These are phyloP conservation scores for Anhinga anhinga DNA, from an alignment of 2,113 vertebrate genomes.

Conservation along the genomic window DNA sequence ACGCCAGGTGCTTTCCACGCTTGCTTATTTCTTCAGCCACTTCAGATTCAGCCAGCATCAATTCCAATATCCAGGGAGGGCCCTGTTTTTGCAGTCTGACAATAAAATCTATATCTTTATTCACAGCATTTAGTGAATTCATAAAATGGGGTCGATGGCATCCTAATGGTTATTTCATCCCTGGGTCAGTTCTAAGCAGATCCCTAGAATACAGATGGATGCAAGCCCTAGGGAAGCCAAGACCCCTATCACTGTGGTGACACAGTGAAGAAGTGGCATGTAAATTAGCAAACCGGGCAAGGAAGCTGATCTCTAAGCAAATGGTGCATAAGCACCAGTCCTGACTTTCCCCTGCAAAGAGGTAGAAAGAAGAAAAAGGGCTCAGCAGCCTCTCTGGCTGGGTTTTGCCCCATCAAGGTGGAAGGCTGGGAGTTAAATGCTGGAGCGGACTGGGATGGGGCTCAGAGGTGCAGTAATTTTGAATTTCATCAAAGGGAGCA, in stretches of 20 bases:
- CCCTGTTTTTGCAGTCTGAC: slow-evolving; percentile 31
- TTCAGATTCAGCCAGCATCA: slow-evolving; percentile 19
- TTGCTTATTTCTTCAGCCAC: slow-evolving; percentile 28
- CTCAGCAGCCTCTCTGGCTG: neutral
- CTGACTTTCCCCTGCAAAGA: neutral
- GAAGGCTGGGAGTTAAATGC: neutral
- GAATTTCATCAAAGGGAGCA: neutral
- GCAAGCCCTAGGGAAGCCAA: neutral
- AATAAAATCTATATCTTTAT: slow-evolving; percentile 62
- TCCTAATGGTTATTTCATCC: slow-evolving; percentile 40
- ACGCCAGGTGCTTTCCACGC: neutral
- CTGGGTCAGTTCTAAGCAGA: neutral
- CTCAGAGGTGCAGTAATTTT: neutral
- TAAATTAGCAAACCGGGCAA: neutral
- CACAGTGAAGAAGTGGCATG: neutral
- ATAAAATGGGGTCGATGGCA: slow-evolving; percentile 16
- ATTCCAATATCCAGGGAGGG: slow-evolving; percentile 10
- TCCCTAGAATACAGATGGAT: slow-evolving; percentile 32
- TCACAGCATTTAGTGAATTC: slow-evolving; percentile 52
- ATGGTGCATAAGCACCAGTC: neutral
- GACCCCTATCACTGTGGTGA: neutral
- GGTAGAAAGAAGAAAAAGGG: neutral
- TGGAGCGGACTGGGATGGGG: neutral
- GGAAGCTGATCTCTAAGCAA: neutral
- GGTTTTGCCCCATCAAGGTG: neutral